These are phyloP conservation scores for Cyprinodon variegatus DNA, from an alignment of 2,113 vertebrate genomes.

Conservation along the genomic window DNA sequence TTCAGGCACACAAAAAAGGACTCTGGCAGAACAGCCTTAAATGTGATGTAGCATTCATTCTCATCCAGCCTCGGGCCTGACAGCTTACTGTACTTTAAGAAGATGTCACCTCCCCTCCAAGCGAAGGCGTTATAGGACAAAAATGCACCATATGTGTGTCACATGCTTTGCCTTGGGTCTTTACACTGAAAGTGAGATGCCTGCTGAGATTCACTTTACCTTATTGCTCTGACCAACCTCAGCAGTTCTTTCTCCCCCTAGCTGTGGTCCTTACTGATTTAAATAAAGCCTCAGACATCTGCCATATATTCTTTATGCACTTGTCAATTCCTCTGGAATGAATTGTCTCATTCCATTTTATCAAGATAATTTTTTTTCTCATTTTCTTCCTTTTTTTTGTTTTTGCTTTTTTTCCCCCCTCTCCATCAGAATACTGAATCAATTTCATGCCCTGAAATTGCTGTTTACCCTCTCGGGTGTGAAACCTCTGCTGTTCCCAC, in stretches of 20 bases:
- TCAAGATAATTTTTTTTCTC: conserved; percentile 34
- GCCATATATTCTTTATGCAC: background rate
- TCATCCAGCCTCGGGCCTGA: conserved; percentile 39
- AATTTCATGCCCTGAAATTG: conserved; percentile 79
- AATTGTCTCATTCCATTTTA: conserved; percentile 43
- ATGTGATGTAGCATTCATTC: conserved; percentile 32
- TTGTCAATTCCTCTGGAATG: conserved; percentile 39
- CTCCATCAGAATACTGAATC: conserved; percentile 70
- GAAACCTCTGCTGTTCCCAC: conserved; percentile 67
- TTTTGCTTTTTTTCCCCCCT: conserved; percentile 1
- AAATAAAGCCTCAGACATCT: conserved; percentile 6
- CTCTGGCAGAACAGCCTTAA: conserved; percentile 9
- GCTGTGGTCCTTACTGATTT: background rate
- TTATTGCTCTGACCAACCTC: conserved; percentile 1
- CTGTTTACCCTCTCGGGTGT: conserved; percentile 76
- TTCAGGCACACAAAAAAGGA: conserved; percentile 7
- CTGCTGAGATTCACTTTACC: conserved; percentile 40
- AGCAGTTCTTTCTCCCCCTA: conserved; percentile 3
- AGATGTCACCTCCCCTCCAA: conserved; percentile 61
- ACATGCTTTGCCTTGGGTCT: conserved; percentile 27
- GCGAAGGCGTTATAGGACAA: conserved; percentile 33
- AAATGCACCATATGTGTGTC: conserved; percentile 51
- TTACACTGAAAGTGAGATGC: conserved; percentile 42
- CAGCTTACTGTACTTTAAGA: conserved; percentile 52
- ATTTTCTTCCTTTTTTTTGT: conserved; percentile 31